Evolutionary conservation across 2,797 vertebrate genomes (phyloP), one percentile per base, ranked within the genome.

Genomic region (Sandelia bainsii): DNA sequence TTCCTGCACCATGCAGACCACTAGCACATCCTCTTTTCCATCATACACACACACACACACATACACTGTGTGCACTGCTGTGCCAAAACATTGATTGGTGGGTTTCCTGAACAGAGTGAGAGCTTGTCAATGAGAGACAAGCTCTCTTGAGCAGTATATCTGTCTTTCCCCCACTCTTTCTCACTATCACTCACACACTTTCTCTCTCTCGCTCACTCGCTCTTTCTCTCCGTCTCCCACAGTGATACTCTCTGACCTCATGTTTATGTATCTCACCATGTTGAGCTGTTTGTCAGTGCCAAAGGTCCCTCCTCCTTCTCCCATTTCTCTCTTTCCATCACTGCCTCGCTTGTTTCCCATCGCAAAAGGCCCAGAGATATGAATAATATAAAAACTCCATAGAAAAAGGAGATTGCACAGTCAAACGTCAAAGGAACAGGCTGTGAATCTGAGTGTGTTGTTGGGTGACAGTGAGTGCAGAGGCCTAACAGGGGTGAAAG

Each of bases 261-360:
- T 89, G 81, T 92, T 91, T 91, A 90, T 91, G 84, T 77, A 91
- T 92, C 79, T 67, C 65, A 64, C 81, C 69, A 42, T 75, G 69
- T 79, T 19, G 54, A 75, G 65, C 75, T 76, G 63, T 70, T 81
- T 57, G 45, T 82, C 77, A 62, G 16, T 46, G 64, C 57, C 83
- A 81, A 78, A 87, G 80, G 71, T 82, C 72, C 54, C 58, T 62
- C 61, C 64, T 65, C 45, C 61, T 56, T 50, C 57, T 62, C 52
- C 13, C 6, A 17, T 59, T 71, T 72, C 44, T 69, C 78, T 72
- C 69, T 62, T 71, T 75, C 58, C 20, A 5, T 66, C 72, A 46
- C 69, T 63, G 48, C 57, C 37, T 67, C 0, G 7, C 77, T 66
- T 46, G 44, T 54, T 68, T 60, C 40, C 37, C 0, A 16, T 54